Evolutionary conservation across 2,888 invertebrate genomes (phyloP), one percentile per base, ranked within the genome.

Genomic region (Epinotia demarniana): DNA sequence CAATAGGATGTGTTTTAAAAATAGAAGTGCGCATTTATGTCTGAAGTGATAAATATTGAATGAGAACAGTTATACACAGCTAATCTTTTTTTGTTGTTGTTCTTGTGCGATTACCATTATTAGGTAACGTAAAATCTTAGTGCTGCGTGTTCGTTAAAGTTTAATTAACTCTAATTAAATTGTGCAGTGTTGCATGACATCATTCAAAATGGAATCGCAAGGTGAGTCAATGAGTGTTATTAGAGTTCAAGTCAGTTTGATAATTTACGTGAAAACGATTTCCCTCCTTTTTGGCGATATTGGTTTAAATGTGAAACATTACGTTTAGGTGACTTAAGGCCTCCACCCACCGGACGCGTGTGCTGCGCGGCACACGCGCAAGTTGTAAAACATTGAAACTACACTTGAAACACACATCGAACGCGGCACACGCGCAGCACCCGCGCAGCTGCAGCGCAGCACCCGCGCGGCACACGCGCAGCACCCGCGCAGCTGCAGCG

Each of bases 151-250:
- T 61, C 27, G 19, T 70, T 53, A 49, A 58, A 60, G 3, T 39
- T 39, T 64, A 39, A 75, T 33, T 33, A 16, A 19, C 57, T 49
- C 33, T 23, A 75, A 67, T 75, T 78, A 75, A 76, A 76, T 80
- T 73, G 77, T 68, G 73, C 77, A 60, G 75, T 78, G 76, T 79
- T 78, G 79, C 78, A 63, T 78, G 76, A 74, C 64, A 73, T 74
- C 77, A 72, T 79, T 66, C 80, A 81, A 79, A 77, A 83, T 83
- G 83, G 79, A 78, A 66, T 60, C 67, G 46, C 75, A 77, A 80
- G 82, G 82, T 80, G 66, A 77, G 55, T 78, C 74, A 72, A 43
- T 49, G 1, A 66, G 39, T 58, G 43, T 57, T 46, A 16, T 19
- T 13, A 60, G 43, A 57, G 49, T 49, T 39, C 49, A 13, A 67